phyloP scores from a whole-genome alignment of 1,140 invertebrate species.

The Pseudomyrmex cubaensis region DNA sequence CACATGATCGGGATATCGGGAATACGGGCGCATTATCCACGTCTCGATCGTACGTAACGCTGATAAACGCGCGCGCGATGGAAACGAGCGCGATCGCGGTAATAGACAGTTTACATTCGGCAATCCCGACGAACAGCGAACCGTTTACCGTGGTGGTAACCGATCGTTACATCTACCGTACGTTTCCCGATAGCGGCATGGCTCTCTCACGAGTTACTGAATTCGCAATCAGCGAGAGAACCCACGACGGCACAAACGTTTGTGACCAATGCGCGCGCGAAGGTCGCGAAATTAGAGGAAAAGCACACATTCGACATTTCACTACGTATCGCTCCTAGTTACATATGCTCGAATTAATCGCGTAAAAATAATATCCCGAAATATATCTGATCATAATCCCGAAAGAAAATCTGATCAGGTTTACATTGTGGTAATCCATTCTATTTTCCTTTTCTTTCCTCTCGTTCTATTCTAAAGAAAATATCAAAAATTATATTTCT shows the following conservation, averaged over 20 bases:
- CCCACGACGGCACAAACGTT: constrained; percentile 26
- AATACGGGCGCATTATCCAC: constrained; percentile 22
- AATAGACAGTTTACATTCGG: constrained; percentile 74
- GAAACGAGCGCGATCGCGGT: constrained; percentile 53
- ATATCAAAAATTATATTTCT: too few relatives aligned
- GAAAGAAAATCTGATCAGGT: background rate
- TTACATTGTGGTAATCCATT: too few relatives aligned
- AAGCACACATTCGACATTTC: too few relatives aligned
- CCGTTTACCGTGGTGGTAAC: constrained; percentile 67
- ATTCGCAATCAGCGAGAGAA: constrained; percentile 49
- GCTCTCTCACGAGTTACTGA: constrained; percentile 63
- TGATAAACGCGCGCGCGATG: constrained; percentile 61
- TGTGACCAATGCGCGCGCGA: background rate
- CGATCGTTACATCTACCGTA: constrained; percentile 66
- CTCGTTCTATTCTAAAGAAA: too few relatives aligned
- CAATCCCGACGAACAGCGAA: constrained; percentile 64
- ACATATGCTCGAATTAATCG: too few relatives aligned
- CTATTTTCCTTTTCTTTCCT: background rate
- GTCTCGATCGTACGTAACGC: constrained; percentile 47
- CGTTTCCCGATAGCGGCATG: constrained; percentile 59
- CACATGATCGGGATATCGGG: background rate
- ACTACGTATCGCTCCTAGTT: too few relatives aligned
- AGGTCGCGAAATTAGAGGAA: background rate
- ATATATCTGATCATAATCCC: background rate
- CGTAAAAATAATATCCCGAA: too few relatives aligned